These are phyloP conservation scores for Sarcoramphus papa DNA, from an alignment of 2,797 vertebrate species.

Conservation along the genomic window DNA sequence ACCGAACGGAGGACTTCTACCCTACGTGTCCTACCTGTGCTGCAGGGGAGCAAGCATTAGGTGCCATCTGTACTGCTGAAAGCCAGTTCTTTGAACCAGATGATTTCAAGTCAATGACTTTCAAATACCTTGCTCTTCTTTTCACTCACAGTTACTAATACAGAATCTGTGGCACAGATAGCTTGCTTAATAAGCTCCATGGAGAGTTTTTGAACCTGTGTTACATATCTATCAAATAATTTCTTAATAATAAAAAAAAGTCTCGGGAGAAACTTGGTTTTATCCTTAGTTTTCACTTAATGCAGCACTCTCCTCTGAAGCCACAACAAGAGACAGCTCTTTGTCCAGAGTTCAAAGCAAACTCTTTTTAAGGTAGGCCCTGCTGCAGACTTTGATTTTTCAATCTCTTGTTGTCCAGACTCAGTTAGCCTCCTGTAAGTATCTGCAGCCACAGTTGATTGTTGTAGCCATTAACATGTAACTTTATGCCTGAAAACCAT, in stretches of 20 bases:
- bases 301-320: not conserved
- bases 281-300: not conserved
- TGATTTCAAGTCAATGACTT: not conserved
- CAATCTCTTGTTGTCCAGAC: not conserved
- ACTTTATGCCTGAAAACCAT: not conserved
- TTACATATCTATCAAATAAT: not conserved
- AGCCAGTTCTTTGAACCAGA: not conserved
- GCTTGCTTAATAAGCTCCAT: constrained; percentile 28
- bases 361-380: not conserved
- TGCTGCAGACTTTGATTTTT: not conserved
- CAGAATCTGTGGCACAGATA: not conserved
- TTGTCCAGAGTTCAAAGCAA: not conserved
- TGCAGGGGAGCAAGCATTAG: not conserved
- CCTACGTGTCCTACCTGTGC: not conserved
- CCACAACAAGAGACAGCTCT: not conserved
- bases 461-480: not conserved
- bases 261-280: not conserved
- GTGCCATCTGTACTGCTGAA: constrained; percentile 9
- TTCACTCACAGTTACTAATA: not conserved
- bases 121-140: not conserved
- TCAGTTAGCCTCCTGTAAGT: not conserved
- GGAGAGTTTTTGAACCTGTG: not conserved
- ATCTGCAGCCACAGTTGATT: not conserved
- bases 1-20: not conserved
- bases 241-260: not conserved